These are phyloP conservation scores for Cecropterus lyciades DNA, from an alignment of 1,140 invertebrate genomes.

Conservation along the genomic window DNA sequence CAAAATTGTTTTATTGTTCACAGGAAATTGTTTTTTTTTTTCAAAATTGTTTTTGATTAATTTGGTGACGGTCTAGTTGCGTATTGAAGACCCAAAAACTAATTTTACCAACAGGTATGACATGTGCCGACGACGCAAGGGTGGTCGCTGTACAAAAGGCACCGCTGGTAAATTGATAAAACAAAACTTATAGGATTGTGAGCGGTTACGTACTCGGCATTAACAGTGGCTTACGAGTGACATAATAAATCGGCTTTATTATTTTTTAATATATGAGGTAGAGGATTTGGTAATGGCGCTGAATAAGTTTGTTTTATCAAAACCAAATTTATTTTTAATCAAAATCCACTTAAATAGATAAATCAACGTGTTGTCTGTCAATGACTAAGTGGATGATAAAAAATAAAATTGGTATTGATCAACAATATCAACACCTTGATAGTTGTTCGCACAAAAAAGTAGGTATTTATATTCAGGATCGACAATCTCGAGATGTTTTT, in stretches of 20 bases:
- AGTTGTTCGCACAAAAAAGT: conserved; percentile 49
- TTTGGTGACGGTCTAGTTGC: conserved; percentile 18
- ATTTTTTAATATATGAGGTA: conserved; percentile 77
- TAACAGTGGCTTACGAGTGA: conserved; percentile 75
- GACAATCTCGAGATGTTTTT: conserved; percentile 15
- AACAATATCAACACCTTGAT: conserved; percentile 44
- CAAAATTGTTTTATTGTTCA: conserved; percentile 16
- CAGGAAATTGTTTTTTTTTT: background rate
- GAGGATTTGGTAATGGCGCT: conserved; percentile 83
- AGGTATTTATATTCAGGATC: conserved; percentile 30
- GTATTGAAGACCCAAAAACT: conserved; percentile 63
- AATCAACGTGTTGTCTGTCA: background rate
- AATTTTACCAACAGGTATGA: conserved; percentile 92
- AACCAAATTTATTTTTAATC: conserved; percentile 48
- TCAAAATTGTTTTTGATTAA: conserved; percentile 8
- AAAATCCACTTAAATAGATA: background rate
- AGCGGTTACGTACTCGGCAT: conserved; percentile 68
- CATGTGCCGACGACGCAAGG: conserved; percentile 97
- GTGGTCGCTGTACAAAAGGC: conserved; percentile 97
- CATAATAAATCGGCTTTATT: conserved; percentile 72
- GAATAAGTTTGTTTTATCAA: conserved; percentile 55
- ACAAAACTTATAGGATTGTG: conserved; percentile 61
- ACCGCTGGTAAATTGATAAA: conserved; percentile 93
- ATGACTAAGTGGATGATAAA: conserved; percentile 7
- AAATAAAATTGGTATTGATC: conserved; percentile 46